Base-by-base conservation (phyloP, 2,888 invertebrate genomes). In the Dynastes grantii region DNA sequence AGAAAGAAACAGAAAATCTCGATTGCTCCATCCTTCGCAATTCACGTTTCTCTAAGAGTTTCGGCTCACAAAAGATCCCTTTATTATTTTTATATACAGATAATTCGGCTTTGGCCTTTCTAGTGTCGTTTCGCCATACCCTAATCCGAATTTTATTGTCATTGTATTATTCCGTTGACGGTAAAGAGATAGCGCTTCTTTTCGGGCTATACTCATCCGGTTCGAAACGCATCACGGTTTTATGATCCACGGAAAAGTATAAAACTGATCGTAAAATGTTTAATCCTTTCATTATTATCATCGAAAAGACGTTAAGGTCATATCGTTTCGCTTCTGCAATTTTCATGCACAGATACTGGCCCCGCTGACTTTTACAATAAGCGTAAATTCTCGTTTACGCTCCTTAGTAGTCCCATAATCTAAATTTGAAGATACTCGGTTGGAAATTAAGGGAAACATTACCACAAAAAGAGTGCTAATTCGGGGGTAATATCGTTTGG, bases 231-330 rank as follows among this genome's bases (percentile, higher is more conserved):
- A 67, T 76, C 40, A 27, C 76, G 65, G 68, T 61, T 75, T 75
- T 75, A 75, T 75, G 73, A 61, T 75, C 61, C 61, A 75, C 61
- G 76, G 64, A 76, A 70, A 63, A 64, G 51, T 76, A 79, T 79
- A 79, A 79, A 79, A 76, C 64, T 76, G 79, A 63, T 76, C 79
- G 71, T 79, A 79, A 79, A 79, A 65, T 79, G 75, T 71, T 79
- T 76, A 76, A 79, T 76, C 79, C 79, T 76, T 70, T 79, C 79
- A 61, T 76, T 79, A 76, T 79, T 76, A 76, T 79, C 76, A 78
- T 78, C 63, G 71, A 67, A 70, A 70, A 45, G 40, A 68, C 68
- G 45, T 76, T 76, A 58, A 32, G 67, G 76, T 67, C 58, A 58
- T 58, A 75, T 75, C 73, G 73, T 61, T 75, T 27, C 73, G 61